Conservation (phyloP, 2,888 invertebrate species). For the Leptogaster cylindrica region DNA sequence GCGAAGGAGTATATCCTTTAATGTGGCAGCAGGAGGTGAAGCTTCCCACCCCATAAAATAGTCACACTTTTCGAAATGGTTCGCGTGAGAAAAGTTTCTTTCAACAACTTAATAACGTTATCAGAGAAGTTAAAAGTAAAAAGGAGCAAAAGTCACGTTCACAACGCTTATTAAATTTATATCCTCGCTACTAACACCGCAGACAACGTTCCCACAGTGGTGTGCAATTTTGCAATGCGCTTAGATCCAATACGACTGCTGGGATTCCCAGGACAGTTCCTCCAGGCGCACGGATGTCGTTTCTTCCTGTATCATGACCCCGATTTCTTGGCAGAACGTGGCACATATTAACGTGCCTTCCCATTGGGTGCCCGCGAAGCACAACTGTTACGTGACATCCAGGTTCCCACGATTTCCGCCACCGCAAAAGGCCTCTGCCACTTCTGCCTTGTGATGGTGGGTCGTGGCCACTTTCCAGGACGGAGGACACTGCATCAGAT, state of each 20-base stretch:
- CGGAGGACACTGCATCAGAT: neutral
- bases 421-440: neutral
- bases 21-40: too few relatives aligned
- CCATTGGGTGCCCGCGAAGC: neutral
- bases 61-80: too few relatives aligned
- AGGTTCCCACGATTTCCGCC: neutral
- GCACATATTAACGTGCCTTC: neutral
- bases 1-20: too few relatives aligned
- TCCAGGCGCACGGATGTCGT: neutral
- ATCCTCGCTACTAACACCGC: neutral
- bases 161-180: conserved; percentile 20
- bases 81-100: neutral
- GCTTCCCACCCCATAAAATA: too few relatives aligned
- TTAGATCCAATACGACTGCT: neutral
- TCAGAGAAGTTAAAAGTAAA: conserved; percentile 8
- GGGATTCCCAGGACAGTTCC: neutral
- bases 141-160: conserved; percentile 17
- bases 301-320: neutral
- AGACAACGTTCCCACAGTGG: neutral
- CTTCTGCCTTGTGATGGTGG: neutral
- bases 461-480: neutral
- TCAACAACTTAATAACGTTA: conserved; percentile 3
- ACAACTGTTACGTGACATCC: neutral
- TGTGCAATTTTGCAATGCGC: neutral
- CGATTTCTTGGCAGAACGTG: neutral